phyloP scores from a whole-genome alignment of 2,797 vertebrate species.

The Poeciliopsis presidionis region DNA sequence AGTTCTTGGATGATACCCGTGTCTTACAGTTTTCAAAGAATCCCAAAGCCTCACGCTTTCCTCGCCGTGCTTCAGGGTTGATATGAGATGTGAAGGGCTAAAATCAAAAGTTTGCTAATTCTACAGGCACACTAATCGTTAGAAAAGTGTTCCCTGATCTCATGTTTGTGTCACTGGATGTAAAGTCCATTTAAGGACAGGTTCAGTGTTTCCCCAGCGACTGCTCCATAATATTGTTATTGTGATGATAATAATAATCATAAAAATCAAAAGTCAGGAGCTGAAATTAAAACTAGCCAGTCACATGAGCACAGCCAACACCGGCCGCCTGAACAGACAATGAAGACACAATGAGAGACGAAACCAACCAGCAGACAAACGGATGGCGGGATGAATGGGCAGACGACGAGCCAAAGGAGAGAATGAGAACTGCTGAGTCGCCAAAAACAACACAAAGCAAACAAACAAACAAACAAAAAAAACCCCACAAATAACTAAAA shows the following conservation, averaged over 20 bases:
- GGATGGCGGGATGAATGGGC: conserved; percentile 41
- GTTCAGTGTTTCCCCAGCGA: background rate
- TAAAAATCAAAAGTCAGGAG: conserved; percentile 20
- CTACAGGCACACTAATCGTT: background rate
- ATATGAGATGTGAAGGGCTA: background rate
- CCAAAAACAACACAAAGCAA: conserved; percentile 23
- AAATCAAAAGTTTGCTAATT: background rate
- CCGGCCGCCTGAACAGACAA: conserved; percentile 43
- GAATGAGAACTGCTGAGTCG: conserved; percentile 57
- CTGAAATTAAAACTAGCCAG: conserved; percentile 22
- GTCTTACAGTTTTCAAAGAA: background rate
- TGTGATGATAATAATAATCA: conserved; percentile 1
- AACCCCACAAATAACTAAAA: background rate
- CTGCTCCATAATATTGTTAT: conserved; percentile 1
- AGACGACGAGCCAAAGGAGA: conserved; percentile 63
- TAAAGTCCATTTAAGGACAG: background rate
- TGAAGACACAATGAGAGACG: conserved; percentile 40
- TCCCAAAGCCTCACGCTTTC: background rate
- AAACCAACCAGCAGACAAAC: conserved; percentile 45
- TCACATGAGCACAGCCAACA: conserved; percentile 35
- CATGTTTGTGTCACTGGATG: background rate
- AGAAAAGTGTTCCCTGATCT: background rate
- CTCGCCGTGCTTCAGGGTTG: background rate
- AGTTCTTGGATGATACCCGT: background rate
- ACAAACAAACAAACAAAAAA: background rate